A percentile compares a stretch with the other conserved stretches of the same genome.
Evolutionary conservation across 2,113 vertebrate species (phyloP).

Genomic region (Tapirus terrestris): DNA sequence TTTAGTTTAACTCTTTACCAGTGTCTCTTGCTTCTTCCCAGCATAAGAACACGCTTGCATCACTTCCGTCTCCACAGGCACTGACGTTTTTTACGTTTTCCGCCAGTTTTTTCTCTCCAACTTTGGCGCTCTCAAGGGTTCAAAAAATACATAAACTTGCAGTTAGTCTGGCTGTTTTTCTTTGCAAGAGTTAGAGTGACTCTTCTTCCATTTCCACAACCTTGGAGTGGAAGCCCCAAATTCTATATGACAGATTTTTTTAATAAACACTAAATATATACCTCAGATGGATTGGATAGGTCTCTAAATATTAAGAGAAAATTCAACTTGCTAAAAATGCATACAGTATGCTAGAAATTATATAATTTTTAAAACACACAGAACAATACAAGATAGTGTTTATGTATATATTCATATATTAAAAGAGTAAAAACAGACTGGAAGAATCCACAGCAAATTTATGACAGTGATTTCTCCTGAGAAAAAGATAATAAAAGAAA

Average conservation of each 20-base stretch:
- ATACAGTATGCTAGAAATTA: background rate
- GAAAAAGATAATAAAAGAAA: conserved; percentile 60
- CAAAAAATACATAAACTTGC: background rate
- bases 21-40: background rate
- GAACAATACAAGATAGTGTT: background rate
- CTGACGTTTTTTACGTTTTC: background rate
- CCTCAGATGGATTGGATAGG: background rate
- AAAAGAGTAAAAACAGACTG: background rate
- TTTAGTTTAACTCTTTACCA: background rate
- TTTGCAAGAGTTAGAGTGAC: background rate
- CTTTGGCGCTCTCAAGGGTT: background rate
- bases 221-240: background rate
- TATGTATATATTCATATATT: conserved; percentile 9
- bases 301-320: conserved; percentile 11
- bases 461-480: background rate
- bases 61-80: background rate
- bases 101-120: background rate
- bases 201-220: background rate
- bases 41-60: background rate
- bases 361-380: background rate
- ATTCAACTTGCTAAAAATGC: background rate
- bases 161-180: background rate
- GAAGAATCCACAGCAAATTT: conserved; percentile 2
- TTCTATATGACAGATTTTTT: background rate
- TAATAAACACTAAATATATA: conserved; percentile 40